Evolutionary conservation across 2,113 vertebrate species (phyloP), one percentile per base, ranked within the genome.

Genomic region (Crotalus horridus): DNA sequence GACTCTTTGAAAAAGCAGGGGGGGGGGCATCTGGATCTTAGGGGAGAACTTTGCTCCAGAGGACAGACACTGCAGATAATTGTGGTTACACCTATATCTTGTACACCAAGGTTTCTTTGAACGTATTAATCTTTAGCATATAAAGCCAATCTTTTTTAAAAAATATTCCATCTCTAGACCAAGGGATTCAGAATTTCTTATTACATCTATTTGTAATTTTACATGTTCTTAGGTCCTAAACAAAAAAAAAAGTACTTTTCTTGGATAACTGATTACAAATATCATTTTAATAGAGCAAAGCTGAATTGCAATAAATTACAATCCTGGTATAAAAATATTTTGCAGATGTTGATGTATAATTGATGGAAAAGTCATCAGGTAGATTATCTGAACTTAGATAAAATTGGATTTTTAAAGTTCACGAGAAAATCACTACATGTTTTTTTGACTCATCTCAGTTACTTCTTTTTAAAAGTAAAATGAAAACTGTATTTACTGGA

Each of bases 381-480:
- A 1, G 17, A 29, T 69, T 3, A 21, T 53, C 33, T n/a, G n/a
- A 51, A 74, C 9, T 53, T n/a, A 53, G 46, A 90, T 48, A 98
- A 97, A 98, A 96, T 94, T 93, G 95, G 96, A 8, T 97, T 96
- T 97, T 94, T 92, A 97, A 98, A 96, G 94, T 96, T 98, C 95
- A 96, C 87, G 97, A 95, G 95, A 90, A 97, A 97, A 97, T 96
- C 95, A 95, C 91, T 5, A 39, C 94, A 97, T 92, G 69, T 96
- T 97, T 51, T 96, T 51, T 97, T 97, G 96, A 97, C 94, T 97
- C 96, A 97, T 97, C 96, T 96, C 94, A 94, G 93, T 74, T 58
- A 92, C 96, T 92, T 94, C 93, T 96, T 97, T 91, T 58, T 95
- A 96, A 97, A 95, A 94, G 92, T 96, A 97, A 97, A 97, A 90